Evolutionary conservation across 2,797 vertebrate genomes (phyloP), one percentile per base, ranked within the genome.

Genomic region (Hozukius guyotensis): DNA sequence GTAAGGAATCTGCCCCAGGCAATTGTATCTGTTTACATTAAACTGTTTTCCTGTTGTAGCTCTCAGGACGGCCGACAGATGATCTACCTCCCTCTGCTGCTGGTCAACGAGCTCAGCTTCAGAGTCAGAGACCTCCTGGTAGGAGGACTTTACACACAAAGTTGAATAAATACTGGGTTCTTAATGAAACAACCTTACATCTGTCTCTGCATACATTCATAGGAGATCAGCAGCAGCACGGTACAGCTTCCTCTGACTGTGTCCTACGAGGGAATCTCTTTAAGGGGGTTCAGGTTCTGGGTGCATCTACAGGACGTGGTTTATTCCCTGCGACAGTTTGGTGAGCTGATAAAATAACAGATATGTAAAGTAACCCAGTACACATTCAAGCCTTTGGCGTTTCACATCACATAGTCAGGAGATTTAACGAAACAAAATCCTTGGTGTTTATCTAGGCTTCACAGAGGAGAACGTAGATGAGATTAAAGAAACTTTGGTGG

Each of bases 241-340:
- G 88, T 92, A 3, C 95, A 96, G 74, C 96, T 99, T 59, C 98
- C 97, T 31, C 96, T 99, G 55, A 97, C 97, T 1, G 94, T 99
- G 84, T 96, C 96, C 5, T 99, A 99, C 5, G 96, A 98, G 87
- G 97, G 96, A 87, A 97, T 98, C 91, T 98, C 97, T 2, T 91
- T 99, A 76, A 96, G 96, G 77, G 96, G 96, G 60, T 97, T 99
- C 72, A 92, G 99, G 79, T 97, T 99, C 93, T 99, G 97, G 98
- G 97, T 98, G 82, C 99, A 99, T 80, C 96, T 99, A 84, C 98
- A 99, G 91, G 98, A 99, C 22, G 97, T 98, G 9, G 96, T 99
- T 53, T 97, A 96, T 80, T 97, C 98, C 8, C 95, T 99, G 27
- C 95, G 97, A 83, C 97, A 98, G 80, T 98, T 99, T 57, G 98